These are phyloP conservation scores for Danio kyathit DNA, from an alignment of 2,797 vertebrate genomes.

Conservation along the genomic window DNA sequence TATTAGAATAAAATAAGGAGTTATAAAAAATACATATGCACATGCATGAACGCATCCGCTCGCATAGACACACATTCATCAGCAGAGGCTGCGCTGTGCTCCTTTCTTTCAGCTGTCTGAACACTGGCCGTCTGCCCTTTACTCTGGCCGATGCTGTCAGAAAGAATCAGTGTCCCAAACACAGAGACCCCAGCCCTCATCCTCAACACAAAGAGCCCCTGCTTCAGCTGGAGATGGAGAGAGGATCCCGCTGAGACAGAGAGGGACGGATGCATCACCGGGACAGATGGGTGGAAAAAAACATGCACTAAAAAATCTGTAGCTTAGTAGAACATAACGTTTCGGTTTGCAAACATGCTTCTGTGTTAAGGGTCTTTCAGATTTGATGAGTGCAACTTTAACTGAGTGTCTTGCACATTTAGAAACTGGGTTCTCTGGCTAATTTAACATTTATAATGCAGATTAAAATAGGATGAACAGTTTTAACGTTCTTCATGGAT, in stretches of 20 bases:
- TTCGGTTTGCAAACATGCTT: background rate
- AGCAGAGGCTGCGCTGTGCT: constrained; percentile 41
- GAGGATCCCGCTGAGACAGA: constrained; percentile 46
- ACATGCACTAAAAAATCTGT: constrained; percentile 31
- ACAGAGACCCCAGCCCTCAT: constrained; percentile 50
- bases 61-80: constrained; percentile 27
- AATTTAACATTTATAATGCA: background rate
- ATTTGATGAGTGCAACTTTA: background rate
- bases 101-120: constrained; percentile 62
- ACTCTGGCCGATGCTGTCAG: constrained; percentile 62
- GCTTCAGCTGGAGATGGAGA: constrained; percentile 50
- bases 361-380: background rate
- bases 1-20: background rate
- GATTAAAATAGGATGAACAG: background rate
- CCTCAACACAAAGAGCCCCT: constrained; percentile 59
- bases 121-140: constrained; percentile 64
- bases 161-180: constrained; percentile 63
- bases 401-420: background rate
- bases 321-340: background rate
- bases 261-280: constrained; percentile 50
- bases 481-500: background rate
- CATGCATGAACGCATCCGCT: constrained; percentile 3
- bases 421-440: background rate
- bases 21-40: constrained; percentile 7
- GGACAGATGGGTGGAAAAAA: constrained; percentile 57